These are phyloP conservation scores for Pachypanchax playfairii DNA, from an alignment of 2,113 vertebrate species.

Conservation along the genomic window DNA sequence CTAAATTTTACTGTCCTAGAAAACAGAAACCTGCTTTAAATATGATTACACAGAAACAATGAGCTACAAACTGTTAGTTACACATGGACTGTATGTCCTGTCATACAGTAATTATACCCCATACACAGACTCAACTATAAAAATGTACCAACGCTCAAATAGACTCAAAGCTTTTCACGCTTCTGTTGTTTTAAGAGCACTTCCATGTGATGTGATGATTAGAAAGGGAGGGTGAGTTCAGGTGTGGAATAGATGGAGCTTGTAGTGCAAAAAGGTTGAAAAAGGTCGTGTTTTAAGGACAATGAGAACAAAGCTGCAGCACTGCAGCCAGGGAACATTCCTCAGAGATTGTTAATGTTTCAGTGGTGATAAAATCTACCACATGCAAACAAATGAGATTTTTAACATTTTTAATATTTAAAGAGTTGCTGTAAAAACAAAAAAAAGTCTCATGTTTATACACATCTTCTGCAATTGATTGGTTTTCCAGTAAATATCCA, in stretches of 20 bases:
- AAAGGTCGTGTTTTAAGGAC: conserved; percentile 13
- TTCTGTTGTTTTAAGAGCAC: conserved; percentile 24
- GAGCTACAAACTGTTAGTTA: too few species aligned
- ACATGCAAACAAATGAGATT: conserved; percentile 18
- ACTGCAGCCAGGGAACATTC: conserved; percentile 25
- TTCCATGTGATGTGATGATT: conserved; percentile 10
- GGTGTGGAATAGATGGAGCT: conserved; percentile 10
- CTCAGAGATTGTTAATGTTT: conserved; percentile 32
- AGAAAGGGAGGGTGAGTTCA: conserved; percentile 11
- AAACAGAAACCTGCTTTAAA: too few species aligned
- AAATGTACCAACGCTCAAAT: too few species aligned
- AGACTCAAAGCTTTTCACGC: conserved; percentile 20
- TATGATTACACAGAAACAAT: too few species aligned
- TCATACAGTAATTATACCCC: too few species aligned
- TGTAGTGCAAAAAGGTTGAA: conserved; percentile 18
- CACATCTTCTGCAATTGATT: background rate
- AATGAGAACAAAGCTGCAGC: conserved; percentile 35
- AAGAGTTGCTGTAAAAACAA: conserved; percentile 8
- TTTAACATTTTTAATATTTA: conserved; percentile 19
- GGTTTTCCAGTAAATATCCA: background rate
- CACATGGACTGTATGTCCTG: too few species aligned
- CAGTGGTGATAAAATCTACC: conserved; percentile 14
- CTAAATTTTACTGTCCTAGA: too few species aligned
- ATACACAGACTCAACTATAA: too few species aligned
- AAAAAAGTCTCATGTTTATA: background rate